Evolutionary conservation across 2,797 vertebrate genomes (phyloP).

Genomic region (Artibeus lituratus): DNA sequence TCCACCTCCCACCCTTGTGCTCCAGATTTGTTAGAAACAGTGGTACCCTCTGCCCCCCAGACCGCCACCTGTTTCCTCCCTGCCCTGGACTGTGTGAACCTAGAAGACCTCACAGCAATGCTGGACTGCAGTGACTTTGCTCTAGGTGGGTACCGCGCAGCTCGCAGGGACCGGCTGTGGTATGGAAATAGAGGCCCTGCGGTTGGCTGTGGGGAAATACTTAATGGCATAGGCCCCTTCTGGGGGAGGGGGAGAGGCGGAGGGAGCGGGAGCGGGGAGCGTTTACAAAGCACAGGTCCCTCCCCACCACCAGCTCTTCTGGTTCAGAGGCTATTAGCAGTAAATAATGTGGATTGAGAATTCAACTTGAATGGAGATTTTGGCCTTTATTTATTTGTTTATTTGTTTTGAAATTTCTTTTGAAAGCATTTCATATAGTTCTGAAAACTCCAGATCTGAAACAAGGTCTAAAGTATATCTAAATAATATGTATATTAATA

Average conservation of each 20-base stretch:
- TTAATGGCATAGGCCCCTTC: conserved; percentile 76
- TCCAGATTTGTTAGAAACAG: conserved; percentile 81
- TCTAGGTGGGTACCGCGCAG: conserved; percentile 87
- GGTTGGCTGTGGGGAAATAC: conserved; percentile 81
- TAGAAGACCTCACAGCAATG: conserved; percentile 84
- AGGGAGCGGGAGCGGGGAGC: conserved; percentile 55
- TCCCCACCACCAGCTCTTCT: conserved; percentile 49
- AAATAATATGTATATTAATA: conserved; percentile 17
- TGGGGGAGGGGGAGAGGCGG: background rate
- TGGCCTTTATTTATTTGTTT: background rate
- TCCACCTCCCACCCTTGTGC: conserved; percentile 52
- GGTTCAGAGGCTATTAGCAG: conserved; percentile 53
- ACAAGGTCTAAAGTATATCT: background rate
- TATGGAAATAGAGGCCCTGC: conserved; percentile 79
- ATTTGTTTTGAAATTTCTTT: background rate
- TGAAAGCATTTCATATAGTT: background rate
- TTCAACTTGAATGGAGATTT: conserved; percentile 14
- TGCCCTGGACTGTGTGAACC: conserved; percentile 79
- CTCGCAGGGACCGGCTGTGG: conserved; percentile 78
- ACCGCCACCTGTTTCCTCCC: conserved; percentile 68
- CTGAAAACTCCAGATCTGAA: conserved; percentile 35
- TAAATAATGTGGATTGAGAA: conserved; percentile 40
- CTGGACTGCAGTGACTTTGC: conserved; percentile 87
- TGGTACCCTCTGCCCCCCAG: conserved; percentile 51
- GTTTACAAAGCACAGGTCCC: conserved; percentile 71